These are phyloP conservation scores for Arge pagana DNA, from an alignment of 2,888 invertebrate genomes.

Conservation along the genomic window DNA sequence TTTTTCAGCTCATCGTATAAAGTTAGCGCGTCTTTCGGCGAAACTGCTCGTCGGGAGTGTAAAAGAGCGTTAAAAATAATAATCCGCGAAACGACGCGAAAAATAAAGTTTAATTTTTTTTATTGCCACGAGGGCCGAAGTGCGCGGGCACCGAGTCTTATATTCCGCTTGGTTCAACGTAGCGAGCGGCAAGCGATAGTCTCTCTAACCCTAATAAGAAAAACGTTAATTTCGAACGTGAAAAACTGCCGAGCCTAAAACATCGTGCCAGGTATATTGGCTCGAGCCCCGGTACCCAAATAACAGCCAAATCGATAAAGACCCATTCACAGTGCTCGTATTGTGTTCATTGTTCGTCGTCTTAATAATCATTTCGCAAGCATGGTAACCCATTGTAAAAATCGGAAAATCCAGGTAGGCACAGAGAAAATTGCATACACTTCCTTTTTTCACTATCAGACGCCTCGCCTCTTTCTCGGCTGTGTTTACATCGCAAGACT, in stretches of 20 bases:
- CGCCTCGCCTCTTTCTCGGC: background rate
- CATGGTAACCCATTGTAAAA: constrained; percentile 7
- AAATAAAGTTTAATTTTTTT: constrained; percentile 8
- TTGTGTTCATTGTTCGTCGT: constrained; percentile 38
- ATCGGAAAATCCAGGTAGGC: constrained; percentile 2
- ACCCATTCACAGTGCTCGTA: constrained; percentile 37
- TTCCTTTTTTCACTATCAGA: too few relatives aligned
- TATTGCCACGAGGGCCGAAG: background rate
- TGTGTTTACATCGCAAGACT: background rate
- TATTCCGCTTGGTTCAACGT: constrained; percentile 7
- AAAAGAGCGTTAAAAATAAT: background rate
- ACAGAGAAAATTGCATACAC: too few relatives aligned
- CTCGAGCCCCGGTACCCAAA: constrained; percentile 27
- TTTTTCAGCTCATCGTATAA: too few relatives aligned
- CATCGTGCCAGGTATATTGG: constrained; percentile 11
- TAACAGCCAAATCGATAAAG: constrained; percentile 49
- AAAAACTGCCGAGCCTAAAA: constrained; percentile 1
- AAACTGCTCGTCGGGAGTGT: too few relatives aligned
- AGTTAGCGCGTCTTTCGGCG: too few relatives aligned
- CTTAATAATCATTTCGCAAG: constrained; percentile 44
- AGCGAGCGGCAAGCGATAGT: background rate
- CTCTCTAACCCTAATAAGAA: constrained; percentile 13
- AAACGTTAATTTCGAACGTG: background rate
- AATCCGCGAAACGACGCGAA: background rate
- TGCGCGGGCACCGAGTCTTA: background rate